Percentiles rank a stretch among this genome's conserved stretches.
phyloP scores from a whole-genome alignment of 1,140 invertebrate species.

The Wasmannia auropunctata region DNA sequence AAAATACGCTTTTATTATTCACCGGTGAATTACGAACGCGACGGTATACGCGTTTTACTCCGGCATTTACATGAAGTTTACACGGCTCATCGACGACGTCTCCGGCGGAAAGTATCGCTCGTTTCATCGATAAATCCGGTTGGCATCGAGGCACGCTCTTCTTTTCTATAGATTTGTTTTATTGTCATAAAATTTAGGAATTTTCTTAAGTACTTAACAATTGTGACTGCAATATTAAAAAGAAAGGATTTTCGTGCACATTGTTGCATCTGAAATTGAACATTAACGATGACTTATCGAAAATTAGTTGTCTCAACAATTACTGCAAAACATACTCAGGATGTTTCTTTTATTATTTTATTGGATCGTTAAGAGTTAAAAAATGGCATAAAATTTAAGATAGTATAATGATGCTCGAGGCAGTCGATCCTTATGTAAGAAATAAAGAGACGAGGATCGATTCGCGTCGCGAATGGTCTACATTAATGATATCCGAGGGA shows the following conservation, averaged over 20 bases:
- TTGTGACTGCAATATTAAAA: background rate
- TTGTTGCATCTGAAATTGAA: background rate
- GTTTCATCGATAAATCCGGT: background rate
- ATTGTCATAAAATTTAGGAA: background rate
- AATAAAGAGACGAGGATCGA: background rate
- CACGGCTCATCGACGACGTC: background rate
- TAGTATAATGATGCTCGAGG: background rate
- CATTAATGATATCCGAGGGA: slow-evolving; percentile 24
- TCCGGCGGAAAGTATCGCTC: background rate
- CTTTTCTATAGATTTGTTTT: background rate
- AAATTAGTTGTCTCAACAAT: background rate
- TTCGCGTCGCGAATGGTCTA: background rate
- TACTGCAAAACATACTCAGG: background rate
- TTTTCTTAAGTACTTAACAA: background rate
- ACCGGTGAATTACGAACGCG: slow-evolving; percentile 60
- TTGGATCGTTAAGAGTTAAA: background rate
- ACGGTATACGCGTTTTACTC: slow-evolving; percentile 50
- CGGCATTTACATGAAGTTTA: slow-evolving; percentile 42
- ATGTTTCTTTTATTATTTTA: background rate
- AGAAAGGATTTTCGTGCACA: background rate
- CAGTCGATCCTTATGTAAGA: background rate
- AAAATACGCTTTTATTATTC: slow-evolving; percentile 81
- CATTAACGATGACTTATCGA: background rate
- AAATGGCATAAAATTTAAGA: background rate
- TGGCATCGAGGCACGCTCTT: background rate